Base-by-base conservation (phyloP, 1,140 invertebrate genomes). In the Ceratina japonica region DNA sequence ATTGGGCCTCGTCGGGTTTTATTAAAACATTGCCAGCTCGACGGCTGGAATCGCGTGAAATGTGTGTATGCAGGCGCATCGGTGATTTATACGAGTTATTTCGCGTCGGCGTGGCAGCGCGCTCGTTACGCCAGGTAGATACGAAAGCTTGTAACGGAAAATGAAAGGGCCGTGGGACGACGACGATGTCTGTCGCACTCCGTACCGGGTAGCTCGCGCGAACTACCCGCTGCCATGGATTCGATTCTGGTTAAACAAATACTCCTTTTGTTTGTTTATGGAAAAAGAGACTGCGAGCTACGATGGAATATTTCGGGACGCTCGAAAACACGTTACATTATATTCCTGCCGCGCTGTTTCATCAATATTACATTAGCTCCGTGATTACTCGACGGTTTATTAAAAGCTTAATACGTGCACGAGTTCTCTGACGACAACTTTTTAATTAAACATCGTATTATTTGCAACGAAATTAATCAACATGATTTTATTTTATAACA, bases 1-100 rank as follows among this genome's bases (percentile, higher is more conserved):
- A 87, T 87, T 87, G 86, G 76, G 75, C 62, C 64, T 79, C 79
- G 80, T 84, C 69, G 73, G 49, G 75, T 87, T 87, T 87, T 87
- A 87, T 87, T 85, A 87, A 87, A 87, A 85, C 85, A 87, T 87
- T 64, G 82, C 71, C 74, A 65, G 65, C 71, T 82, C 71, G 68
- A 65, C 68, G 70, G 59, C 70, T 69, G 82, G 76, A 84, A 87
- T 84, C 79, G 85, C 51, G 83, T 73, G 61, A 75, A 74, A 87
- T 88, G 84, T 87, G 87, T 87, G 79, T 84, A 81, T 85, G 83
- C 85, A 86, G 83, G 68, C 83, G 71, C 83, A 79, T 84, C 83
- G 77, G 80, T 87, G 86, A 87, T 87, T 87, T 87, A 87, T 87
- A 80, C 78, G 64, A 82, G 75, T 87, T 87, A 87, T 87, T 87